Base-by-base conservation (phyloP, 2,888 invertebrate species). In the Oeneis ivallda region DNA sequence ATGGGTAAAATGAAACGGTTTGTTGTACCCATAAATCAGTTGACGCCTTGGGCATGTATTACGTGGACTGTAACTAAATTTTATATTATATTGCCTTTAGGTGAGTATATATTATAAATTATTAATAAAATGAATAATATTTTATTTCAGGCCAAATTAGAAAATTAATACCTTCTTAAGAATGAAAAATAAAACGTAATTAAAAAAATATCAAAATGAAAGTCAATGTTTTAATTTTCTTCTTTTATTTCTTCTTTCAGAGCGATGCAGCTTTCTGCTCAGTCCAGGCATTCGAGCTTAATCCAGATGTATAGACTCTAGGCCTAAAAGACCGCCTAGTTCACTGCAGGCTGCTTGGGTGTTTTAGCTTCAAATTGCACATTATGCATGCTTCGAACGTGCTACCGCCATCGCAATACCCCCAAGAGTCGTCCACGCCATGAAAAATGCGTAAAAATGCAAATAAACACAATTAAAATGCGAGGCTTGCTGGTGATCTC, bases 11-110 rank as follows among this genome's bases (percentile, higher is more conserved):
- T 41, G 41, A 49, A 49, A 59, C 34, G 37, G 52, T 61, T 61
- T 61, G 50, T 61, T 26, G 59, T 61, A 41, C 52, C 49, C 50
- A 52, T 61, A 61, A 61, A 52, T 61, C 61, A 61, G 39, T 61
- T 41, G 19, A 52, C 52, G 61, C 50, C 37, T 49, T 60, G 49
- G 34, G 34, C 50, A 39, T 50, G 41, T 52, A 32, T n/a, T 19
- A 56, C 39, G 56, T 39, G 56, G 41, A 56, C 56, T 56, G 41
- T 41, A 41, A 17, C 49, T 50, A 50, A 54, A 39, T 56, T 56
- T 13, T 19, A 26, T 39, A 11, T 19, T 39, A 11, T 19, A 10
- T 17, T 19, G 56, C 11, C 9, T n/a, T n/a, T n/a, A n/a, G n/a
- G n/a, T 34, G n/a, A 32, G n/a, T 45, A 32, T 45, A 32, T 52